Base-by-base conservation (phyloP, 2,888 invertebrate genomes). In the Campaea margaritaria region DNA sequence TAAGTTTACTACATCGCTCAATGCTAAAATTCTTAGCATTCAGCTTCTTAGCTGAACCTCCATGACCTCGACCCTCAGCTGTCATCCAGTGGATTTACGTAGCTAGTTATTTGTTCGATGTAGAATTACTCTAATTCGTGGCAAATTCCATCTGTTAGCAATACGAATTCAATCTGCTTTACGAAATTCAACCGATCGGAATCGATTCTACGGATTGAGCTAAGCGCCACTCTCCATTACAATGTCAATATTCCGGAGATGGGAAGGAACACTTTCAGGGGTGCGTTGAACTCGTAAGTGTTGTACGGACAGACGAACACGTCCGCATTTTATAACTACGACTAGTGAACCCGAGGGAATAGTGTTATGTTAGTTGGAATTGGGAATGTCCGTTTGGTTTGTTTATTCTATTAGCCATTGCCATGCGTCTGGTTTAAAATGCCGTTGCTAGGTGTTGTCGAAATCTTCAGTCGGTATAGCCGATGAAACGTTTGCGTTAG, bases 261-360 rank as follows among this genome's bases (percentile, higher is more conserved):
- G 68, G 59, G 59, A 68, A 63, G 60, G 64, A 71, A 70, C 74
- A 72, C 74, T 81, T 79, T 79, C 77, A 74, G 77, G 82, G 49
- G 70, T 78, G 79, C 87, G 83, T 65, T 83, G 86, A 86, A 85
- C 89, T 85, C 76, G 86, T 81, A 87, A 83, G 83, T 83, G 80
- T 78, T 76, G 79, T 80, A 83, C 79, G 74, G 82, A 88, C 83
- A 84, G 83, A 86, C 84, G 74, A 74, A 82, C 75, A 81, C 84
- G 84, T 83, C 86, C 87, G 87, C 78, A 78, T 89, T 89, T 86
- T 85, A 85, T 78, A 76, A 61, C 60, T 77, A 75, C 73, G 73
- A 62, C 81, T 75, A 71, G 73, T 69, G 75, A 76, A 73, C 70
- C 74, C 68, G 68, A 71, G 79, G 79, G 78, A 74, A 80, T 78